Percentiles rank a stretch among this genome's conserved stretches.
Evolutionary conservation across 2,797 vertebrate genomes (phyloP).

Genomic region (Fundulus diaphanus): DNA sequence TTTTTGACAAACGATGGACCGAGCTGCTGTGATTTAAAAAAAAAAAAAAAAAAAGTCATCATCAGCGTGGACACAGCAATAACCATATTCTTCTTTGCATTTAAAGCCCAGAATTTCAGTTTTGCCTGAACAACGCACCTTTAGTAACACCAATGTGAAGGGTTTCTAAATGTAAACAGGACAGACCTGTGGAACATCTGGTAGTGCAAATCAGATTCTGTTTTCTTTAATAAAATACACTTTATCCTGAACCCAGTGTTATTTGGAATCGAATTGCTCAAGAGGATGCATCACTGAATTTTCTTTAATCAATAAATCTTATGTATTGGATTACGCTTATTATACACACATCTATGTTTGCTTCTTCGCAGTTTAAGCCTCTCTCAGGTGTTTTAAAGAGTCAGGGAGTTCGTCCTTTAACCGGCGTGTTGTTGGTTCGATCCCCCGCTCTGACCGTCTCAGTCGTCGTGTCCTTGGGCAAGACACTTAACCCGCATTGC

Average conservation of each 20-base stretch:
- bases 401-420: no score
- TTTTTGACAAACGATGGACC: constrained; percentile 96
- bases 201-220: constrained; percentile 90
- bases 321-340: constrained; percentile 95
- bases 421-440: no score
- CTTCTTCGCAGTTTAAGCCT: no score
- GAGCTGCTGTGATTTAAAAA: constrained; percentile 85
- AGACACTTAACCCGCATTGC: no score
- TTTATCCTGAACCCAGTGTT: constrained; percentile 88
- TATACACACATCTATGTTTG: no score
- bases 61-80: neutral
- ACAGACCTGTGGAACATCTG: constrained; percentile 79
- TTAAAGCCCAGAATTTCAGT: constrained; percentile 62
- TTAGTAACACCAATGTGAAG: constrained; percentile 79
- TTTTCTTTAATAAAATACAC: constrained; percentile 80
- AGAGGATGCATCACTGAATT: constrained; percentile 82
- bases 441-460: no score
- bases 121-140: constrained; percentile 75
- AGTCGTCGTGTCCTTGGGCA: no score
- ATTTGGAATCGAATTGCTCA: constrained; percentile 82
- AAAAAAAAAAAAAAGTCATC: no score
- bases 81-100: constrained; percentile 10
- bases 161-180: constrained; percentile 59
- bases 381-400: no score
- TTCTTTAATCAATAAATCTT: constrained; percentile 62